phyloP scores from a whole-genome alignment of 2,888 invertebrate species.

The Cephalotes varians region DNA sequence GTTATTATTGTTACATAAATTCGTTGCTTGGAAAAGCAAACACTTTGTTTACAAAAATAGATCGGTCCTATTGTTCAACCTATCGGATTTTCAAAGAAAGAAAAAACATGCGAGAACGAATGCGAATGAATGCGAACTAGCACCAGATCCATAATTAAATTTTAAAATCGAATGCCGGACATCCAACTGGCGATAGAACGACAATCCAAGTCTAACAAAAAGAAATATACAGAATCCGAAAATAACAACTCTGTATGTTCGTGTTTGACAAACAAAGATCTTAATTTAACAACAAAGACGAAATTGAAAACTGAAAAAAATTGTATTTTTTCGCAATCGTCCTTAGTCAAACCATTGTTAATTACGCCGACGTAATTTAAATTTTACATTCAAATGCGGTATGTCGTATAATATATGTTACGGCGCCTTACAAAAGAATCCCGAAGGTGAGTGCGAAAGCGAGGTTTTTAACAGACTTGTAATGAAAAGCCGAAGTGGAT shows the following conservation, averaged over 20 bases:
- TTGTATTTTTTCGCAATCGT: neutral
- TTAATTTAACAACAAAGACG: neutral
- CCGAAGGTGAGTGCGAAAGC: constrained; percentile 28
- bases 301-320: neutral
- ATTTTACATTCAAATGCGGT: constrained; percentile 30
- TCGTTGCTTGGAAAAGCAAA: neutral
- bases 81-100: neutral
- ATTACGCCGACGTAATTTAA: neutral
- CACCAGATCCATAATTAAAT: constrained; percentile 14
- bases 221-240: neutral
- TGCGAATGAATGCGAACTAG: neutral
- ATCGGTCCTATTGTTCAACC: neutral
- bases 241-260: neutral
- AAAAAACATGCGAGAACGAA: neutral
- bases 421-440: constrained; percentile 6
- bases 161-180: neutral
- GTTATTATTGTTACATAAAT: neutral
- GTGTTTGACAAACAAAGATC: neutral
- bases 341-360: constrained; percentile 23
- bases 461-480: constrained; percentile 41
- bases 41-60: constrained; percentile 8
- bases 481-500: constrained; percentile 49
- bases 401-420: neutral
- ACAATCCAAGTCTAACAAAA: neutral
- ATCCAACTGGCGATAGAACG: neutral